phyloP scores from a whole-genome alignment of 2,113 vertebrate species.

The Bolborhynchus lineola region DNA sequence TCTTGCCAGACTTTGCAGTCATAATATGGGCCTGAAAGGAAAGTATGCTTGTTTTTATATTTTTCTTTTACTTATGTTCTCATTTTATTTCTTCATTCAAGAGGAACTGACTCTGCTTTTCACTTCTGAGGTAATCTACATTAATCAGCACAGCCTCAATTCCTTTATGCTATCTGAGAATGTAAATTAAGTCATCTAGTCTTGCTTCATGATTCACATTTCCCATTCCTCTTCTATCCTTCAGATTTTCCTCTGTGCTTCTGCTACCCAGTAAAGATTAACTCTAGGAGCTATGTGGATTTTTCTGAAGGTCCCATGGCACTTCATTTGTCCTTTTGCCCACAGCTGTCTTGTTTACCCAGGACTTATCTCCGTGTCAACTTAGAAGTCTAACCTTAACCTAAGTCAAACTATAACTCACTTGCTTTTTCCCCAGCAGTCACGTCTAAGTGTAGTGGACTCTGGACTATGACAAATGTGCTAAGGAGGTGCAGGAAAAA shows the following conservation, averaged over 20 bases:
- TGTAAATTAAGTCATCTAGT: neutral
- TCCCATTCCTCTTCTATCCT: neutral
- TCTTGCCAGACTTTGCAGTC: neutral
- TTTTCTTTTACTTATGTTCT: neutral
- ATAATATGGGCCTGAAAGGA: neutral
- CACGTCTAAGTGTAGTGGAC: neutral
- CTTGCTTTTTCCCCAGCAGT: neutral
- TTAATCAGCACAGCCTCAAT: neutral
- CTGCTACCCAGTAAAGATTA: neutral
- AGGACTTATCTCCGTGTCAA: constrained; percentile 8
- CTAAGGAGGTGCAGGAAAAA: neutral
- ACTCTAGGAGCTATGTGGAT: neutral
- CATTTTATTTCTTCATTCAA: neutral
- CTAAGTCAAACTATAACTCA: constrained; percentile 30
- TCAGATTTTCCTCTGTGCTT: neutral
- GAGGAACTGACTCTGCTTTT: neutral
- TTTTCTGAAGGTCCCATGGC: neutral
- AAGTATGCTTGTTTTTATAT: neutral
- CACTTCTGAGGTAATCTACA: neutral
- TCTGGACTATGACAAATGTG: constrained; percentile 8
- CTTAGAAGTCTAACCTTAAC: constrained; percentile 30
- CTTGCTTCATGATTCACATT: neutral
- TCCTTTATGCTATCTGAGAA: neutral
- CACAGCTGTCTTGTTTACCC: constrained; percentile 22
- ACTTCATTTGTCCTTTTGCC: neutral